Conservation (phyloP, 2,113 vertebrate species). For the Leucoraja erinaceus region DNA sequence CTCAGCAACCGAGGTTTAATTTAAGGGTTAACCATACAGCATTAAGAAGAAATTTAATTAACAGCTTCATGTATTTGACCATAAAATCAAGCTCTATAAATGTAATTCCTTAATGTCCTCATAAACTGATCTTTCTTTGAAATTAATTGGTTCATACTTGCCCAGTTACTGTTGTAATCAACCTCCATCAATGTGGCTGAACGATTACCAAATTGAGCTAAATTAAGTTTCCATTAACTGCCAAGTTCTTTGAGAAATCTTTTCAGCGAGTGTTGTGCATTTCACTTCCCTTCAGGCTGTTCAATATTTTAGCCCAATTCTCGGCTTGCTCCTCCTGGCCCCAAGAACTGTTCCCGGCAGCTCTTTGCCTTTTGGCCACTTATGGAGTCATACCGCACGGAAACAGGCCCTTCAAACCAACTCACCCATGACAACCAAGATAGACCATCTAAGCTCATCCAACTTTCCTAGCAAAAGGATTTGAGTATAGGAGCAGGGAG, state of each 20-base stretch:
- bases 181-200: slow-evolving; percentile 5
- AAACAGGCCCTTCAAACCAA: too few species aligned
- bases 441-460: too few species aligned
- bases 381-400: too few species aligned
- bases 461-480: too few species aligned
- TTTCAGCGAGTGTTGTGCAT: neutral
- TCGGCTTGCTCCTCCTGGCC: neutral
- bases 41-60: neutral
- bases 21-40: slow-evolving; percentile 4
- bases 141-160: slow-evolving; percentile 33
- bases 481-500: too few species aligned
- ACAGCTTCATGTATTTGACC: slow-evolving; percentile 11
- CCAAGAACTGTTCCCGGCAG: neutral
- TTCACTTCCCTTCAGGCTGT: neutral
- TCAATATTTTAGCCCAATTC: neutral
- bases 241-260: neutral
- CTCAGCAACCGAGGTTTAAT: neutral
- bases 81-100: neutral
- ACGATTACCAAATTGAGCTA: slow-evolving; percentile 12
- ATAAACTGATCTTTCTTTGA: slow-evolving; percentile 15
- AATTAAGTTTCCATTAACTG: neutral
- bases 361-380: too few species aligned
- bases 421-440: too few species aligned
- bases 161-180: slow-evolving; percentile 18
- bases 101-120: slow-evolving; percentile 21